Base-by-base conservation (phyloP, 2,888 invertebrate species). In the Sturmia bella region DNA sequence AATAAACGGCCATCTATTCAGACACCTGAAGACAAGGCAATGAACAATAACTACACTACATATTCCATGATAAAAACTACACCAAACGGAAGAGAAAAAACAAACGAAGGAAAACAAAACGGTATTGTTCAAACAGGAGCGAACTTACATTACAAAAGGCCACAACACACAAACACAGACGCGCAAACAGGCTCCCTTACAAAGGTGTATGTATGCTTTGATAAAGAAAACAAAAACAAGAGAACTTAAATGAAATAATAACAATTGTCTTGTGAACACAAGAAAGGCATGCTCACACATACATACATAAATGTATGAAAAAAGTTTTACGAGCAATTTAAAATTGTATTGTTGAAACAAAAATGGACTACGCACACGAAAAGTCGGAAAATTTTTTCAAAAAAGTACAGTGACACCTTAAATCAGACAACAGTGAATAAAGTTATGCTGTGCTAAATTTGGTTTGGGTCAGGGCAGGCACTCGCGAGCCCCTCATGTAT, bases 31-130 rank as follows among this genome's bases (percentile, higher is more conserved):
- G 69, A 70, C 59, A 79, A 64, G 70, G 78, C 83, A 73, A 74
- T 50, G 57, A 70, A 80, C 72, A 83, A 64, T 78, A 83, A 77
- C 68, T 50, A 80, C 72, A 83, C 57, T 78, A 83, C 73, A 63
- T 50, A 54, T 77, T 74, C 66, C 64, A 74, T 68, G 77, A 64
- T 73, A 66, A 78, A 2, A 43, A 78, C 19, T 52, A 68, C n/a
- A 52, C 13, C n/a, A 54, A 61, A 48, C 27, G 45, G 52, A 76
- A 52, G 37, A 45, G 13, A 52, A 32, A 15, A 45, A 68, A n/a
- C n/a, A n/a, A n/a, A n/a, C n/a, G n/a, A n/a, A n/a, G n/a, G n/a
- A n/a, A n/a, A n/a, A 75, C 73, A 43, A 45, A 21, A 41, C 50
- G 19, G 4, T 68, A 24, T 57, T 57, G 50, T 75, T 50, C 32